phyloP scores from a whole-genome alignment of 2,113 vertebrate genomes.

The Piprites chloris region DNA sequence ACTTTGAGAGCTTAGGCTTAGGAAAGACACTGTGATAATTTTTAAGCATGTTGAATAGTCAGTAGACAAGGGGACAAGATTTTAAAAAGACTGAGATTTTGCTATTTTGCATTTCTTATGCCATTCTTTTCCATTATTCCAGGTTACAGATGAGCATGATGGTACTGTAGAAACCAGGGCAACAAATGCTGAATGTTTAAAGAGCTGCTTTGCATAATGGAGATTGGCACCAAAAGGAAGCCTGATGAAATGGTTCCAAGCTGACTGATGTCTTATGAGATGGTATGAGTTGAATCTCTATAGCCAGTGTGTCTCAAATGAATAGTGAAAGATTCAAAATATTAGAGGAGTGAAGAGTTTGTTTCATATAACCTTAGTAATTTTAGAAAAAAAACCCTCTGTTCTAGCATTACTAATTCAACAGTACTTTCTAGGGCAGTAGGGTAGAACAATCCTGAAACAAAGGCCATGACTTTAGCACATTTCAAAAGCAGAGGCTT shows the following conservation, averaged over 20 bases:
- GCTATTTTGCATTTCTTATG: not conserved
- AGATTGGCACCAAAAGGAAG: not conserved
- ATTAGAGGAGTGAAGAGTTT: not conserved
- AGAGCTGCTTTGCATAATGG: not conserved
- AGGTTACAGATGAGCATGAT: not conserved
- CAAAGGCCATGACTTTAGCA: not conserved
- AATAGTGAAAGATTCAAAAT: not conserved
- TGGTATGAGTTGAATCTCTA: not conserved
- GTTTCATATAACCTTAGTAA: not conserved
- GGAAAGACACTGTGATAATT: not conserved
- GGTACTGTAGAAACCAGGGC: not conserved
- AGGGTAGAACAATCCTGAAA: not conserved
- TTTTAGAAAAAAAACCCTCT: not conserved
- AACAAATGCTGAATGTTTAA: not conserved
- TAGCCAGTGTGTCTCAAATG: not conserved
- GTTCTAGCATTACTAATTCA: not conserved
- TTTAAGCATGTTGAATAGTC: not conserved
- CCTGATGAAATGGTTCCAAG: not conserved
- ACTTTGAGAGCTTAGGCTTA: not conserved
- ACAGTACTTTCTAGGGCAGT: not conserved
- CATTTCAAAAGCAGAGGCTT: not conserved
- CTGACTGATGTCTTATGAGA: not conserved
- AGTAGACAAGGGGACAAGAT: not conserved
- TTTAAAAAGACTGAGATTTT: not conserved
- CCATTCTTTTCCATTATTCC: not conserved